Conservation (phyloP, 2,113 vertebrate species). For the Dicerorhinus sumatrensis region DNA sequence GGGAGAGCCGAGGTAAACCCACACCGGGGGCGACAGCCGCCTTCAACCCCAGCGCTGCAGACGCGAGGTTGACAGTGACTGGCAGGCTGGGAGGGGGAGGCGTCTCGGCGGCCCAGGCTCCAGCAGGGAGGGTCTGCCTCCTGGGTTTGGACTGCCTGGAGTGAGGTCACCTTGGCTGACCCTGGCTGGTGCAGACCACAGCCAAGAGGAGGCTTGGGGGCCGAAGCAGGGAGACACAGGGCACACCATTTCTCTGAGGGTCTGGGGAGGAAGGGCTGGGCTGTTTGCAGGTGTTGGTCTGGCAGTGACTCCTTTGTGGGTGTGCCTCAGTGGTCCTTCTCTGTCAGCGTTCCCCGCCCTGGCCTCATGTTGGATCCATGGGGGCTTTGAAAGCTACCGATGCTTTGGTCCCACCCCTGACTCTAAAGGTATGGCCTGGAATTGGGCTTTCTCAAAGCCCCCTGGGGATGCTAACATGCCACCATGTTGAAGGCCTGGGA, state of each 20-base stretch:
- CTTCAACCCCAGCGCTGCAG: accelerated
- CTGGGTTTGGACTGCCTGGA: background rate
- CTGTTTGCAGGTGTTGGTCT: accelerated
- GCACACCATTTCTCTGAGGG: accelerated
- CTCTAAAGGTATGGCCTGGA: accelerated
- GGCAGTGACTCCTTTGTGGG: accelerated
- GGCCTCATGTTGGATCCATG: accelerated
- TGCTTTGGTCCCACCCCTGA: accelerated
- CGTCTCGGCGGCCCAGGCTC: accelerated
- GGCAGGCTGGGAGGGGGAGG: background rate
- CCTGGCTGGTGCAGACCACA: background rate
- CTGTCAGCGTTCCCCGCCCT: accelerated
- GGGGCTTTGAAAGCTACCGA: background rate
- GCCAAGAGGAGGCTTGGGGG: background rate
- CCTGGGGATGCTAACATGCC: accelerated
- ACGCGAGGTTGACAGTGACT: accelerated
- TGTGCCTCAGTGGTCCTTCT: accelerated
- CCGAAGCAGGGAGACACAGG: accelerated
- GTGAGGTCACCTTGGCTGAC: background rate
- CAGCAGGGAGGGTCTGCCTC: background rate
- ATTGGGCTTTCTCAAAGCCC: background rate
- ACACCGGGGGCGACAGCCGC: accelerated
- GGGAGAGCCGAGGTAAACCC: accelerated
- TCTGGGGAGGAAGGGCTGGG: background rate
- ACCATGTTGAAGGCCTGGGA: accelerated